Conservation (phyloP, 2,797 vertebrate species). For the Lateolabrax maculatus region DNA sequence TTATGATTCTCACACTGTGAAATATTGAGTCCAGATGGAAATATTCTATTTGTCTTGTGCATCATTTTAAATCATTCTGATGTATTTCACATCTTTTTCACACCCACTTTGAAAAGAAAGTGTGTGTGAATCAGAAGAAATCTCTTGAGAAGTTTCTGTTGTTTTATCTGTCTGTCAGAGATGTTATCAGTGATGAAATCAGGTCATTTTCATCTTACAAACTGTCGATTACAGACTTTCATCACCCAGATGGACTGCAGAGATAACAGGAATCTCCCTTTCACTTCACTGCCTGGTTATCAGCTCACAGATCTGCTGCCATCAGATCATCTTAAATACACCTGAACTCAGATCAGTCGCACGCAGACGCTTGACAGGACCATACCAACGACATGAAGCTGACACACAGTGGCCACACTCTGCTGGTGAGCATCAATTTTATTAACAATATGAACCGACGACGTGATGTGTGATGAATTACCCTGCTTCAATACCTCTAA, state of each 20-base stretch:
- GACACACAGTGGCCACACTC: not conserved
- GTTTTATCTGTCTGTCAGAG: slow-evolving; percentile 14
- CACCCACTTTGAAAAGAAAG: no score
- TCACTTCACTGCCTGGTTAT: not conserved
- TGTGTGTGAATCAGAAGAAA: not conserved
- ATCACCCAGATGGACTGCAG: not conserved
- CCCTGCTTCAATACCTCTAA: not conserved
- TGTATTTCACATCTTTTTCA: not conserved
- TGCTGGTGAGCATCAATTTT: slow-evolving; percentile 64
- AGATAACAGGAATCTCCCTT: slow-evolving; percentile 54
- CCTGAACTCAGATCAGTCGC: not conserved
- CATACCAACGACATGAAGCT: slow-evolving; percentile 34
- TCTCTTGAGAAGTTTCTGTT: not conserved
- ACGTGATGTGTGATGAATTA: not conserved
- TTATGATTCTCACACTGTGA: no score
- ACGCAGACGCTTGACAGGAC: not conserved
- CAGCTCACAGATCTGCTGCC: slow-evolving; percentile 13
- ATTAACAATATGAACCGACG: not conserved
- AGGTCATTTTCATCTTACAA: not conserved
- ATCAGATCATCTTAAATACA: not conserved
- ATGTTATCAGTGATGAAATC: slow-evolving; percentile 38
- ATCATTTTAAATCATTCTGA: not conserved
- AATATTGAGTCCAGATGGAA: not conserved
- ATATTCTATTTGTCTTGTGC: not conserved
- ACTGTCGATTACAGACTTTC: not conserved